These are phyloP conservation scores for Pinna nobilis DNA, from an alignment of 1,140 invertebrate genomes.

Conservation along the genomic window DNA sequence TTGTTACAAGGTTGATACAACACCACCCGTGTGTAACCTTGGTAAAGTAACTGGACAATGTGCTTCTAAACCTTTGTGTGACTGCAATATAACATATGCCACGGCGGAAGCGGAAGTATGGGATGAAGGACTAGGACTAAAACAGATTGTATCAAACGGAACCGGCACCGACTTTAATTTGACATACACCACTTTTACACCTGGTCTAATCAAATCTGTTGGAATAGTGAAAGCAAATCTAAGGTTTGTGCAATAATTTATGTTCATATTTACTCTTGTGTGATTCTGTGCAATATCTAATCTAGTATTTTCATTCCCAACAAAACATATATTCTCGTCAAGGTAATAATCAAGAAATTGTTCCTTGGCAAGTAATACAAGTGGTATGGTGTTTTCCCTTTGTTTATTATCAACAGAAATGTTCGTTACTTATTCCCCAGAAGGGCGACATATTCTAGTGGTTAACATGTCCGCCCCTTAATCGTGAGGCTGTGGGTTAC, in stretches of 20 bases:
- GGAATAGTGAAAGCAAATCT: constrained; percentile 1
- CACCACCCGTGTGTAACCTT: constrained; percentile 15
- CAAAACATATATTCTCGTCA: too few relatives aligned
- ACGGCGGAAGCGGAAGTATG: neutral
- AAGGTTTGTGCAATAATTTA: neutral
- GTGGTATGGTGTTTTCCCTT: too few relatives aligned
- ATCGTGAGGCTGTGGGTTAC: too few relatives aligned
- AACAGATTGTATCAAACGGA: constrained; percentile 3
- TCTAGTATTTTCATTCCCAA: too few relatives aligned
- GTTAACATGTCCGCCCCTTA: too few relatives aligned
- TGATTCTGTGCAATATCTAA: too few relatives aligned
- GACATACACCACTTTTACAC: constrained; percentile 5
- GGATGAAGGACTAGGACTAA: constrained; percentile 12
- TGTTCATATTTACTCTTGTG: neutral
- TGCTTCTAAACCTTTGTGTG: neutral
- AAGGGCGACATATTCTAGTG: too few relatives aligned
- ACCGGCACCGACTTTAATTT: neutral
- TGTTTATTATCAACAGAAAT: neutral
- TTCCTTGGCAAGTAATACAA: too few relatives aligned
- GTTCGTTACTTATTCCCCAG: too few relatives aligned
- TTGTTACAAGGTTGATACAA: constrained; percentile 12
- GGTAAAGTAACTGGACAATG: constrained; percentile 5
- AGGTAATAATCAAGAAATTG: too few relatives aligned
- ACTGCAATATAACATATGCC: constrained; percentile 1
- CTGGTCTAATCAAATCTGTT: neutral